These are phyloP conservation scores for Champsocephalus gunnari DNA, from an alignment of 2,797 vertebrate species.

Conservation along the genomic window DNA sequence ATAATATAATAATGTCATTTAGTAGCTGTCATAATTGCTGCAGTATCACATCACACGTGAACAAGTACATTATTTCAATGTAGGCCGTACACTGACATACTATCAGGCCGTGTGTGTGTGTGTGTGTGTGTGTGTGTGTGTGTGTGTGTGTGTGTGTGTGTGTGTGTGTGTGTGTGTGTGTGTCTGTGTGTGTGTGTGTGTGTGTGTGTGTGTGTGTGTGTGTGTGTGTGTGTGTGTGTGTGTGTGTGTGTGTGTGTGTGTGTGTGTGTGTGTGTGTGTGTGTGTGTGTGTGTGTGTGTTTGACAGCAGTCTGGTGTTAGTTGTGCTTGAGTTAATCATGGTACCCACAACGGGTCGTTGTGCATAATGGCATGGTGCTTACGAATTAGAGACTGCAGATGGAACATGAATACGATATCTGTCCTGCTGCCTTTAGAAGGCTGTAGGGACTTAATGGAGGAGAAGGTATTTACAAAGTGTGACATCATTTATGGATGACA, in stretches of 20 bases:
- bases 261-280: neutral
- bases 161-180: neutral
- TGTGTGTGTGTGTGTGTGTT: neutral
- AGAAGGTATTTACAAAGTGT: conserved; percentile 19
- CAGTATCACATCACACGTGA: conserved; percentile 25
- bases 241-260: neutral
- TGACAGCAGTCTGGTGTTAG: conserved; percentile 15
- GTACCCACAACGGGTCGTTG: conserved; percentile 28
- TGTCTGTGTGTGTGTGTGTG: no score
- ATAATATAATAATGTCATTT: conserved; percentile 24
- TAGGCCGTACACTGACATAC: conserved; percentile 23
- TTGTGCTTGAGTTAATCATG: conserved; percentile 33
- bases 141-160: neutral
- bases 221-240: neutral
- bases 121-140: no score
- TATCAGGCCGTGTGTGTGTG: neutral
- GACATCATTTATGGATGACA: conserved; percentile 27
- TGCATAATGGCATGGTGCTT: conserved; percentile 38
- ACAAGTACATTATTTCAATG: conserved; percentile 37
- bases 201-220: neutral
- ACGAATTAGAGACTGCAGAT: conserved; percentile 38
- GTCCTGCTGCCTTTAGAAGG: conserved; percentile 17
- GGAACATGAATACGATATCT: conserved; percentile 17
- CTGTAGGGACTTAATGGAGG: conserved; percentile 41
- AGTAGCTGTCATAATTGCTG: conserved; percentile 28